Base-by-base conservation (phyloP, 2,888 invertebrate species). In the Neocrepidodera transversa region DNA sequence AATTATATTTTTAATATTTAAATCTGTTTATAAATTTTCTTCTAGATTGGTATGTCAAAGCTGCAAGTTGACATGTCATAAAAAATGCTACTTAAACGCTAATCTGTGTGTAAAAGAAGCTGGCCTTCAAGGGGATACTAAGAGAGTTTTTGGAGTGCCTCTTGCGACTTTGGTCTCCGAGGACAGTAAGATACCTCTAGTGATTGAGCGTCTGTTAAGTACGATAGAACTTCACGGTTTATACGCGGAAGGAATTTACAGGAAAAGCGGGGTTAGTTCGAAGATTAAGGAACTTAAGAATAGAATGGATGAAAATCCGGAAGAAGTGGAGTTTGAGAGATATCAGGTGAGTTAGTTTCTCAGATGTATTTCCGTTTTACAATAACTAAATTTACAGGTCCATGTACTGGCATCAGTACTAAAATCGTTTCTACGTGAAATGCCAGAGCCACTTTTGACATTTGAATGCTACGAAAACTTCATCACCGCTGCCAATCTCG, bases 401-500 rank as follows among this genome's bases (percentile, higher is more conserved):
- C 95, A 96, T 81, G 95, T 95, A 32, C 81, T 95, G 57, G 92
- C 95, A 0, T 92, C 94, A 30, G 92, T 93, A 26, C 83, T 96
- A 59, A 97, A 97, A 81, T 82, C 86, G 67, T 95, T 95, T 82
- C 88, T 96, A 78, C 85, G 95, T 32, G 96, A 96, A 77, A 89
- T 97, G 87, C 93, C 95, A 11, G 95, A 96, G 78, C 96, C 96
- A 14, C 82, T 97, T 68, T 84, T 97, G 67, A 95, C 95, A 50
- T 95, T 91, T 81, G 95, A 95, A 77, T 89, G 93, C 64, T 97
- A 96, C 79, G 95, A 96, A 79, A 95, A 96, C 81, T 95, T 96
- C 79, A 86, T 97, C 62, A 87, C 93, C 66, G 94, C 94, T 38
- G 89, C 95, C 2, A 92, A 92, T 79, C 85, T 95, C 67, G 86